Conservation (phyloP, 2,797 vertebrate species). For the Craterocephalus amniculus region DNA sequence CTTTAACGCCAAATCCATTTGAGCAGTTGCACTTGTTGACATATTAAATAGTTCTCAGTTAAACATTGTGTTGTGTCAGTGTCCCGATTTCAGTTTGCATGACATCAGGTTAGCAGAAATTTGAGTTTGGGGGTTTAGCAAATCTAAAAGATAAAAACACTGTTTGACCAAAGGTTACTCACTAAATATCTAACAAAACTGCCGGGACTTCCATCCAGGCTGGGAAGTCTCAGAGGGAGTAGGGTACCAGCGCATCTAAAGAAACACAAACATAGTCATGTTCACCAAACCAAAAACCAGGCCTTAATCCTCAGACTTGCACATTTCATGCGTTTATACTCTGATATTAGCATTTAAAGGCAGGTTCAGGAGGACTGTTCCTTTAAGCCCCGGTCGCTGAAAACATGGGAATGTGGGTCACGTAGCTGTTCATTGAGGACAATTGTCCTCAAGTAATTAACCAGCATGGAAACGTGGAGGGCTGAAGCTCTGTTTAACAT, state of each 20-base stretch:
- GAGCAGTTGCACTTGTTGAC: background rate
- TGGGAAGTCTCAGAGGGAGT: conserved; percentile 93
- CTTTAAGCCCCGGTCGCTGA: conserved; percentile 61
- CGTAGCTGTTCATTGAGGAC: conserved; percentile 56
- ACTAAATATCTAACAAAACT: conserved; percentile 95
- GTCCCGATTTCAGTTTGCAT: conserved; percentile 29
- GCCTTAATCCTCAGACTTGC: conserved; percentile 27
- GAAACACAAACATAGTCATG: conserved; percentile 72
- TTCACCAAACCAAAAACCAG: conserved; percentile 55
- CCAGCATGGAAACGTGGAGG: conserved; percentile 61
- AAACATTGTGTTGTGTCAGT: conserved; percentile 11
- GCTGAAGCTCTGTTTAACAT: conserved; percentile 53
- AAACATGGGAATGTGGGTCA: conserved; percentile 71
- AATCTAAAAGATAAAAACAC: conserved; percentile 17
- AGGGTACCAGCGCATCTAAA: conserved; percentile 99
- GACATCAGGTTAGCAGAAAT: conserved; percentile 23
- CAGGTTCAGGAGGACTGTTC: conserved; percentile 55
- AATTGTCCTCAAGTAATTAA: conserved; percentile 68
- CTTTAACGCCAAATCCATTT: conserved; percentile 10
- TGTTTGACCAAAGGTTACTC: conserved; percentile 81
- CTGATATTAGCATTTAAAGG: conserved; percentile 20
- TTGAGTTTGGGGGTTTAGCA: conserved; percentile 10
- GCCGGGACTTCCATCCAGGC: conserved; percentile 98
- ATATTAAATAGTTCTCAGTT: conserved; percentile 21
- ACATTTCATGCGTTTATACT: conserved; percentile 30